Evolutionary conservation across 1,140 invertebrate genomes (phyloP), one percentile per base, ranked within the genome.

Genomic region (Orius laevigatus): DNA sequence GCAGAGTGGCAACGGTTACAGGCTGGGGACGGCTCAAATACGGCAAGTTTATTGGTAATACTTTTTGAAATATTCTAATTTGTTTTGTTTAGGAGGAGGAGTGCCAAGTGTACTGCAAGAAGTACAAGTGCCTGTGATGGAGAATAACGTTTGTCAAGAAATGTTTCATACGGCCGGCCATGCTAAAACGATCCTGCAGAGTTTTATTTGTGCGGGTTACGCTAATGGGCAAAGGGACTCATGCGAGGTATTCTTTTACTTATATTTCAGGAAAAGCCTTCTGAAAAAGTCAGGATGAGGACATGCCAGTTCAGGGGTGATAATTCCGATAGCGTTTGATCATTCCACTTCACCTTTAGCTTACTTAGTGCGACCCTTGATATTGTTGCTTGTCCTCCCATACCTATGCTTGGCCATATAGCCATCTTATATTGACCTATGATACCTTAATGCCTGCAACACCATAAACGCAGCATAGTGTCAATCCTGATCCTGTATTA

Each of bases 121-220:
- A 69, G 89, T 93, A 0, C 81, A 87, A 66, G 85, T 93, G 11
- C 89, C 89, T 6, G 80, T 93, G 53, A 87, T 93, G 63, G 81
- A 86, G 57, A 93, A 93, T 62, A 73, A 73, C 44, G 81, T 89
- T 0, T 94, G 89, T 62, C 89, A 94, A 65, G 81, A 88, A 59
- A 92, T 93, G 88, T 94, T 93, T 72, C 74, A 80, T 49, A 85
- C 83, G 0, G 85, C 83, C 1, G 86, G 85, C 1, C 88, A 93
- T 58, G 68, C 76, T 1, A 94, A 94, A 66, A 74, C 77, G 46
- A 92, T 94, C 54, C 66, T 87, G 8, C 77, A 77, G 34, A 89
- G 85, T 49, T 94, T 94, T 66, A 69, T 94, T n/a, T 95, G 90
- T 59, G 90, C 90, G 10, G 90, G 90, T 33, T 95, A 93, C 61